A percentile compares a stretch with the other conserved stretches of the same genome.
phyloP scores from a whole-genome alignment of 2,888 invertebrate genomes.

The Apocheima hispidaria region DNA sequence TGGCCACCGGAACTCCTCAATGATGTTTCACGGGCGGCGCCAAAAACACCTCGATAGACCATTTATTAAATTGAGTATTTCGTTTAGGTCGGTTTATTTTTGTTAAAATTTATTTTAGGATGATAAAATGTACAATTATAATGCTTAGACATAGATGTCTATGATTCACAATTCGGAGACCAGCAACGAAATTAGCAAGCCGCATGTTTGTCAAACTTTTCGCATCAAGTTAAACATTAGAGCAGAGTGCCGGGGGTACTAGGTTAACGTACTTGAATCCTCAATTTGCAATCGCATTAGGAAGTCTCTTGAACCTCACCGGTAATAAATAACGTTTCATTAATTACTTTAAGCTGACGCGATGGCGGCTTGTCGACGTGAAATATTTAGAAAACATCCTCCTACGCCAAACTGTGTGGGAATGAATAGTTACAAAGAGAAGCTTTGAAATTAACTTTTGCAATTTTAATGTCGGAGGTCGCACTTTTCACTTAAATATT shows the following conservation, averaged over 20 bases:
- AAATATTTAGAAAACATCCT: conserved; percentile 69
- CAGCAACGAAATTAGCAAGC: neutral
- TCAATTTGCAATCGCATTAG: conserved; percentile 38
- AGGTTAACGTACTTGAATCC: conserved; percentile 25
- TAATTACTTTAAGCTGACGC: conserved; percentile 61
- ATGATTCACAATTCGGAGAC: neutral
- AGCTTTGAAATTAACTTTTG: conserved; percentile 54
- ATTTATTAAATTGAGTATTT: too few relatives aligned
- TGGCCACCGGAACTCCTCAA: too few relatives aligned
- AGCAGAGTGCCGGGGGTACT: conserved; percentile 2
- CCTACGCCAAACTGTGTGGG: conserved; percentile 64
- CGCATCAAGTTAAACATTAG: neutral
- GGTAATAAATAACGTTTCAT: conserved; percentile 64
- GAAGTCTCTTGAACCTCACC: conserved; percentile 36
- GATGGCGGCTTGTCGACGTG: conserved; percentile 55
- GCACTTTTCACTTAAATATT: conserved; percentile 37
- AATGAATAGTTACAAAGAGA: conserved; percentile 55
- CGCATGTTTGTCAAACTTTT: neutral
- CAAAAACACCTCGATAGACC: too few relatives aligned
- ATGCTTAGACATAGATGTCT: too few relatives aligned
- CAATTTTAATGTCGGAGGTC: conserved; percentile 54
- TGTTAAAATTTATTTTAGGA: too few relatives aligned
- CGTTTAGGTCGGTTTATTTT: too few relatives aligned
- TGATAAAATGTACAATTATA: too few relatives aligned
- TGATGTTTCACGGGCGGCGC: too few relatives aligned